Evolutionary conservation across 2,113 vertebrate genomes (phyloP).

Genomic region (Chloropsis cyanopogon): DNA sequence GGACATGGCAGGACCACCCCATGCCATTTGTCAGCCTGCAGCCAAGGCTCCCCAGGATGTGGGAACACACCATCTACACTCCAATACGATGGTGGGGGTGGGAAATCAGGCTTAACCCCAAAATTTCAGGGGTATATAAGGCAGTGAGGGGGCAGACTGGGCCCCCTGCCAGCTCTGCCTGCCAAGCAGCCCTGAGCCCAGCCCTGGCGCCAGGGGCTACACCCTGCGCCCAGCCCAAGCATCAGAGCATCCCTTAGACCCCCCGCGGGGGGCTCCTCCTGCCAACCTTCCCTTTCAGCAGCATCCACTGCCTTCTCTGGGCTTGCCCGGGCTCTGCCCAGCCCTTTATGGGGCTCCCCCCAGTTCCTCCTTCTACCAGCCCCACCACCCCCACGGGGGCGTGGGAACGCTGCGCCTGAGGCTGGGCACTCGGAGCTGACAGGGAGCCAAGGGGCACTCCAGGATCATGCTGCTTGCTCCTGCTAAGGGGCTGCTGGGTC

Average conservation of each 20-base stretch:
- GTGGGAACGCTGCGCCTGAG: not conserved
- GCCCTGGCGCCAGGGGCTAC: not conserved
- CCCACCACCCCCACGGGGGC: not conserved
- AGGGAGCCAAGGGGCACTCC: not conserved
- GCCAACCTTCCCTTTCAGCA: slow-evolving; percentile 15
- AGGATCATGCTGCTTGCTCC: not conserved
- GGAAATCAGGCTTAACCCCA: not conserved
- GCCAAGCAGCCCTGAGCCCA: slow-evolving; percentile 12
- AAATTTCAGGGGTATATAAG: not conserved
- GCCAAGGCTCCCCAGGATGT: not conserved
- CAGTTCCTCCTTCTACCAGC: not conserved
- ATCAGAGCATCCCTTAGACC: slow-evolving; percentile 2
- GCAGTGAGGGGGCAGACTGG: not conserved
- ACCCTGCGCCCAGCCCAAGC: not conserved
- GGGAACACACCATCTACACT: not conserved
- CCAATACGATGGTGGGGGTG: not conserved
- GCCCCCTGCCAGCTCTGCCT: not conserved
- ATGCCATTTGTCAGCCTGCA: not conserved
- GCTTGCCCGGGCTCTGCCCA: not conserved
- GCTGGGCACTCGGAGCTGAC: not conserved
- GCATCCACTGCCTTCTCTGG: not conserved
- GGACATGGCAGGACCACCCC: not conserved
- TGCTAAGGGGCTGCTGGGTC: not conserved
- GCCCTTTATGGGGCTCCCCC: not conserved
- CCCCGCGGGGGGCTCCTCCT: not conserved